Conservation (phyloP, 1,140 invertebrate species). For the Drosophila melanica region DNA sequence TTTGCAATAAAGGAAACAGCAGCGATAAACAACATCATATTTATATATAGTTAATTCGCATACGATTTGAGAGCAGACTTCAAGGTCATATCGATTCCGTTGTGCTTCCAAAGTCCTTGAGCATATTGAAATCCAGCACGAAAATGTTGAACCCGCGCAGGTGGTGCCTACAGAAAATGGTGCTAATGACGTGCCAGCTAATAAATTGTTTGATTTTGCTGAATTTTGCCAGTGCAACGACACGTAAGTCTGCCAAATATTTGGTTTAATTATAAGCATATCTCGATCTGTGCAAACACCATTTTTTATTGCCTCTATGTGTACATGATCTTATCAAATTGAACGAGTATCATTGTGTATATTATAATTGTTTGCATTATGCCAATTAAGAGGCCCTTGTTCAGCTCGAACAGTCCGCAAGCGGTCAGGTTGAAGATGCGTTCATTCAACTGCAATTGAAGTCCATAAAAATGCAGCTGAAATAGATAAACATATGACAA, state of each 20-base stretch:
- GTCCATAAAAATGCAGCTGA: constrained; percentile 55
- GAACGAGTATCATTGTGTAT: constrained; percentile 69
- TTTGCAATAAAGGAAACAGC: constrained; percentile 52
- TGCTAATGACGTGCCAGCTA: constrained; percentile 58
- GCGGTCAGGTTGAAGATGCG: constrained; percentile 40
- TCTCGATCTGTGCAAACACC: constrained; percentile 43
- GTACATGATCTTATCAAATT: constrained; percentile 71
- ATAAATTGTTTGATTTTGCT: constrained; percentile 48
- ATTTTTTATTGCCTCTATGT: constrained; percentile 37
- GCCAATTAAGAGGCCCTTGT: constrained; percentile 58
- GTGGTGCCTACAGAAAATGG: constrained; percentile 56
- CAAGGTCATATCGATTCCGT: constrained; percentile 73
- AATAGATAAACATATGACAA: background rate
- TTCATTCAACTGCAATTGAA: constrained; percentile 54
- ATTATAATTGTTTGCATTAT: constrained; percentile 53
- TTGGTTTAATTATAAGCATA: constrained; percentile 24
- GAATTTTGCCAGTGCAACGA: constrained; percentile 58
- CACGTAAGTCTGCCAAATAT: constrained; percentile 60
- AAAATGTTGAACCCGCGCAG: constrained; percentile 43
- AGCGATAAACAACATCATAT: background rate
- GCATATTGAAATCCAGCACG: constrained; percentile 7
- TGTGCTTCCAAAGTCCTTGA: background rate
- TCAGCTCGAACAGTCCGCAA: constrained; percentile 63
- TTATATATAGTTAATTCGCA: background rate
- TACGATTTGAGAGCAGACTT: constrained; percentile 26